Percentiles rank a stretch among this genome's conserved stretches.
These are phyloP conservation scores for Anhinga rufa DNA, from an alignment of 2,113 vertebrate genomes.

Conservation along the genomic window DNA sequence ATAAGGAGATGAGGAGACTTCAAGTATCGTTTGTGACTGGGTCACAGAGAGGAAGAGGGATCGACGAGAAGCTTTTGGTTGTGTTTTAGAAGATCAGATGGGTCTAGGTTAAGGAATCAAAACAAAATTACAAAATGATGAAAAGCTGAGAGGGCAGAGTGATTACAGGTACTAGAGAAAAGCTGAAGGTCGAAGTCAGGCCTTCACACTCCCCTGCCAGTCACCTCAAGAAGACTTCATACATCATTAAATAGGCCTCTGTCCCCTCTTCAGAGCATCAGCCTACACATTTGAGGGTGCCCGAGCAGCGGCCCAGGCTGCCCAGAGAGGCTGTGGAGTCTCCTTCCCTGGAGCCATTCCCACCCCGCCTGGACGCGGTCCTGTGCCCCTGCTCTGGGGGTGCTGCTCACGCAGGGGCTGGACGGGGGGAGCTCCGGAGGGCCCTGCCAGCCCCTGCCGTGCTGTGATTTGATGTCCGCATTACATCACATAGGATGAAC, in stretches of 20 bases:
- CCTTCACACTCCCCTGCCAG: not conserved
- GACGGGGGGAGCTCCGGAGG: no score
- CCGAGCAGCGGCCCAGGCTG: no score
- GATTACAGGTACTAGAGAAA: not conserved
- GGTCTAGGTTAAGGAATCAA: not conserved
- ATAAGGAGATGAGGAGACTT: not conserved
- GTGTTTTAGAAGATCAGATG: not conserved
- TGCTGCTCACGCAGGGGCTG: no score
- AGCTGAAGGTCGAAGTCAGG: not conserved
- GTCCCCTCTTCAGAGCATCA: not conserved
- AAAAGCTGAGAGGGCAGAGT: not conserved
- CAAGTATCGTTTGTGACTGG: not conserved
- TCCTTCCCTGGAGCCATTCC: no score
- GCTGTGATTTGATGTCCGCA: not conserved
- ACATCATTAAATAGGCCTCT: not conserved
- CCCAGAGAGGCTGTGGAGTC: no score
- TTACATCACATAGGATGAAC: not conserved
- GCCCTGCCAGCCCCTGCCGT: no score
- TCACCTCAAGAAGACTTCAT: not conserved
- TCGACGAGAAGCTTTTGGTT: not conserved
- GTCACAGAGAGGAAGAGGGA: not conserved
- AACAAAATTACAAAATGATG: not conserved
- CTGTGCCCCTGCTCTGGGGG: no score
- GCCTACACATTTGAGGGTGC: no score
- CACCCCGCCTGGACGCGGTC: no score